Evolutionary conservation across 2,113 vertebrate genomes (phyloP), one percentile per base, ranked within the genome.

Genomic region (Coreoperca whiteheadi): DNA sequence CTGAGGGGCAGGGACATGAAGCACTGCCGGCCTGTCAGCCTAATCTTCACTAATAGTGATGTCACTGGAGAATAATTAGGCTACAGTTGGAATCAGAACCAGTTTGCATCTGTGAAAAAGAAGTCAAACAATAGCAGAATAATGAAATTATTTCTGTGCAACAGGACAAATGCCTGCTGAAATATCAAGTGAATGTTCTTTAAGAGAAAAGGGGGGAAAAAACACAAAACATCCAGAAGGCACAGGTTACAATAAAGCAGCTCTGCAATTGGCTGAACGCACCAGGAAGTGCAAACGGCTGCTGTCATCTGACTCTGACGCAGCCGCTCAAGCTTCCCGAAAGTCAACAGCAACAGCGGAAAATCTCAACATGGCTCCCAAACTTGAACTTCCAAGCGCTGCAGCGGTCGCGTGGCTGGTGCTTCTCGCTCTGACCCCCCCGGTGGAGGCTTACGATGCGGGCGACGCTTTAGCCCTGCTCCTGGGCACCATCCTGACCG

Each of bases 381-480:
- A 78, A 1, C 0, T 80, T 60, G 85, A 61, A 51, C 11, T 83
- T 12, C 76, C 87, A 15, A 78, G 83, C 25, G 21, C 93, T 7
- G 68, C 91, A 1, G 41, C 88, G 48, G 37, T 90, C 6, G 37
- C 96, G 0, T 0, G 81, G 12, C 48, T 96, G 59, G 51, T 95
- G 0, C 16, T 98, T 48, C 85, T 96, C 69, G 84, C 92, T 20
- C 30, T 94, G 41, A 16, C 97, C 60, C 95, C 95, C 15, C 91
- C 69, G 2, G 97, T 80, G 23, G 95, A 97, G 92, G 98, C 98
- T 34, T 93, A 97, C 83, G 97, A 99, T 0, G 88, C 95, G 0
- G 98, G 97, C 30, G 97, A 99, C 81, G 96, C 95, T 0, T 68
- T 97, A 0, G 97, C 97, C 14, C 92, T 98, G 63, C 90, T 99